Conservation (phyloP, 2,888 invertebrate genomes). For the Podotricha telesiphe region DNA sequence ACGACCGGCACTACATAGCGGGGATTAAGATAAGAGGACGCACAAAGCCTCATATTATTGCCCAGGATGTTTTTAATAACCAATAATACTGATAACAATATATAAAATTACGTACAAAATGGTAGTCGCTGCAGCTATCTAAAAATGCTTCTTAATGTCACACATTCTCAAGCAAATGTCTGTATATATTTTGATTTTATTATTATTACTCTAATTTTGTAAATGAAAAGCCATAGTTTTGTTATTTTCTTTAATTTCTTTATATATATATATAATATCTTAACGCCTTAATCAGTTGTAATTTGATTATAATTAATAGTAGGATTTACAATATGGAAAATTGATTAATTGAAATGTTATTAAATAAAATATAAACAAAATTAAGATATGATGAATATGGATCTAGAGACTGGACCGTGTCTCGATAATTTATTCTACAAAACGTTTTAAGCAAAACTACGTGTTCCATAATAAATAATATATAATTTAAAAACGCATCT, state of each 20-base stretch:
- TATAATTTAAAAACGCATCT: neutral
- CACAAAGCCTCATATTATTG: constrained; percentile 27
- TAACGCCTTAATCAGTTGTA: too few relatives aligned
- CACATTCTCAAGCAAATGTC: constrained; percentile 12
- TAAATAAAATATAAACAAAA: too few relatives aligned
- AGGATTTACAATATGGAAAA: too few relatives aligned
- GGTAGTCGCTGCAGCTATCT: constrained; percentile 21
- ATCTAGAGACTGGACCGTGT: too few relatives aligned
- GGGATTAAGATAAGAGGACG: constrained; percentile 29
- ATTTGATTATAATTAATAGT: too few relatives aligned
- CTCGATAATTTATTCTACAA: too few relatives aligned
- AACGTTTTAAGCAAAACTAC: too few relatives aligned
- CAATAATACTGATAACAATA: constrained; percentile 29
- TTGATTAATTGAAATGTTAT: too few relatives aligned
- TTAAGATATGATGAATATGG: too few relatives aligned
- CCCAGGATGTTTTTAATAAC: constrained; percentile 28
- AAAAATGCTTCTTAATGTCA: constrained; percentile 18
- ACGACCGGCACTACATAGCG: constrained; percentile 20
- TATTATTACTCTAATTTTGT: neutral
- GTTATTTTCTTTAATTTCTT: neutral
- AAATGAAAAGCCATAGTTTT: constrained; percentile 2
- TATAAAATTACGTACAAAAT: constrained; percentile 20
- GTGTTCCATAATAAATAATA: neutral
- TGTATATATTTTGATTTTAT: constrained; percentile 16
- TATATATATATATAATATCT: too few relatives aligned